Percentiles rank a stretch among this genome's conserved stretches.
These are phyloP conservation scores for Sternotherus odoratus DNA, from an alignment of 2,797 vertebrate genomes.

Conservation along the genomic window DNA sequence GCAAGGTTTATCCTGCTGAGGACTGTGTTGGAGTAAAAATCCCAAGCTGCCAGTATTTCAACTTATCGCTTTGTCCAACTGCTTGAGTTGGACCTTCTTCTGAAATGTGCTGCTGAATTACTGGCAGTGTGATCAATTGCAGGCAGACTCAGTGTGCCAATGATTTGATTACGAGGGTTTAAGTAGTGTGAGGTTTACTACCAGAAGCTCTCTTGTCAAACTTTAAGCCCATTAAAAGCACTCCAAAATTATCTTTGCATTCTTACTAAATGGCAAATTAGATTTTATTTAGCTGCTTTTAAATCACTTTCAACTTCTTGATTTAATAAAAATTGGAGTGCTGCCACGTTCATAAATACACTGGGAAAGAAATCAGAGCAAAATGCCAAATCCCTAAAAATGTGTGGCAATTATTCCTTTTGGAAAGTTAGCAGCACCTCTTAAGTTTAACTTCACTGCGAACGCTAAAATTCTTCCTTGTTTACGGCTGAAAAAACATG, in stretches of 20 bases:
- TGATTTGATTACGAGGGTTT: not conserved
- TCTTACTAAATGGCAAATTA: constrained; percentile 60
- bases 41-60: not conserved
- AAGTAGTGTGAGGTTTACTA: not conserved
- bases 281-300: constrained; percentile 58
- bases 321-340: constrained; percentile 61
- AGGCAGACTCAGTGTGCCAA: not conserved
- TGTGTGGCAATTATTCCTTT: constrained; percentile 3
- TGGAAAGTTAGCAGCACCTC: not conserved
- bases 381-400: not conserved
- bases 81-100: not conserved
- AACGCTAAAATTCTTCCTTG: not conserved
- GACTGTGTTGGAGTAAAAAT: not conserved
- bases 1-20: not conserved
- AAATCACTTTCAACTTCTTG: constrained; percentile 52
- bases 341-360: constrained; percentile 40
- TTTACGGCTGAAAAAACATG: not conserved
- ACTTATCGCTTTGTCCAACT: not conserved
- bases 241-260: constrained; percentile 23
- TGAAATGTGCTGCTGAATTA: not conserved
- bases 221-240: constrained; percentile 37
- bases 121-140: not conserved
- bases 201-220: not conserved
- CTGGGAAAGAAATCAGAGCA: constrained; percentile 15
- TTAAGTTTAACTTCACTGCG: not conserved